Base-by-base conservation (phyloP, 2,888 invertebrate species). In the Pedicia rivosa region DNA sequence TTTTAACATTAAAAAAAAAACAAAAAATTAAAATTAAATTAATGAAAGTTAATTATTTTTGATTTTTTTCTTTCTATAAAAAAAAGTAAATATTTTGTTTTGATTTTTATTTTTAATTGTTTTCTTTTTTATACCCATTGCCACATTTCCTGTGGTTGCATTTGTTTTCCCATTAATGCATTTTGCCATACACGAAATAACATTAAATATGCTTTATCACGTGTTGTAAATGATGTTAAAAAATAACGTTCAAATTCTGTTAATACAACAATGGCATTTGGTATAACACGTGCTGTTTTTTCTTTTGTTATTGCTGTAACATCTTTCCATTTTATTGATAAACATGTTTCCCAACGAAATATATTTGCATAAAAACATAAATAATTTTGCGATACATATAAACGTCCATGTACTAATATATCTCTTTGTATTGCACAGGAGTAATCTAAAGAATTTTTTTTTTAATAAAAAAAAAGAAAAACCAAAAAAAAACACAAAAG, bases 351-450 rank as follows among this genome's bases (percentile, higher is more conserved):
- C 92, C 92, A 95, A 51, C 88, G 78, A 61, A 97, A 91, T 55
- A 97, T 94, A 62, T 91, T 95, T 15, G 95, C 92, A 67, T 95
- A 86, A 67, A 97, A 97, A 61, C 94, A 94, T 42, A 95, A 71
- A 68, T 84, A 90, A 62, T 86, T 86, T 65, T 90, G 90, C 1
- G 94, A 88, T 33, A 94, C 82, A 66, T 94, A 97, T 50, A 97
- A 70, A 17, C 95, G 75, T 12, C 97, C 97, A 57, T 97, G 97
- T 6, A 87, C 82, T 43, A 97, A 67, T 53, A 97, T 94, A 57
- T 97, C 95, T 54, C 86, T 82, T 60, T 95, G 95, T 28, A 94
- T 68, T 7, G 95, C 95, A 67, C 95, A 95, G 12, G 94, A 90
- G 64, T 95, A 97, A 67, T 95, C 95, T 94, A 63, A 5, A 5